Percentiles rank a stretch among this genome's conserved stretches.
These are phyloP conservation scores for Rhea americana DNA, from an alignment of 2,113 vertebrate species.

Conservation along the genomic window DNA sequence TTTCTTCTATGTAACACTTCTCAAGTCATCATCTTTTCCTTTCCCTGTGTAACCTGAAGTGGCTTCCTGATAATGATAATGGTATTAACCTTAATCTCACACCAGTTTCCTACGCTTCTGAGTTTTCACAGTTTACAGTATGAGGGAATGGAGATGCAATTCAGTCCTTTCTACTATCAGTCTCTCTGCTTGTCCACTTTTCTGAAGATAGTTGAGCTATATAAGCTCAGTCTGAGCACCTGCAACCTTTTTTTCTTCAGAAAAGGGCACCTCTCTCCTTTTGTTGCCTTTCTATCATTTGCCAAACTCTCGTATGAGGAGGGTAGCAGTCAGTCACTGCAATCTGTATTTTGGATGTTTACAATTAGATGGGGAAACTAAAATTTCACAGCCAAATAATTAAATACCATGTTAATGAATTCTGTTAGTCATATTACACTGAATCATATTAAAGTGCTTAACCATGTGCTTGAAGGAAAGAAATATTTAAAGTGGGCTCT, in stretches of 20 bases:
- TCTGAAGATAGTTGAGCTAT: neutral
- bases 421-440: slow-evolving; percentile 66
- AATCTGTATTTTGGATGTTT: slow-evolving; percentile 52
- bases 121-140: neutral
- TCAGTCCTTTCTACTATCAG: neutral
- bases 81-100: neutral
- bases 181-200: neutral
- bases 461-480: slow-evolving; percentile 60
- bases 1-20: neutral
- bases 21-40: neutral
- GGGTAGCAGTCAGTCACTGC: neutral
- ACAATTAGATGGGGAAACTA: slow-evolving; percentile 46
- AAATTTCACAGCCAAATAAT: slow-evolving; percentile 61
- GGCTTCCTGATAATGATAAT: neutral
- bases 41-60: neutral
- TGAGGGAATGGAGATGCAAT: accelerated
- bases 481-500: slow-evolving; percentile 49
- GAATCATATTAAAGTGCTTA: slow-evolving; percentile 66
- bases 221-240: neutral
- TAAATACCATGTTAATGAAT: slow-evolving; percentile 65
- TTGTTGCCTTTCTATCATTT: neutral
- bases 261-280: neutral
- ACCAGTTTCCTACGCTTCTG: neutral
- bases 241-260: neutral
- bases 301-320: neutral